Conservation (phyloP, 2,113 vertebrate genomes). For the Gnathochromis pfefferi region DNA sequence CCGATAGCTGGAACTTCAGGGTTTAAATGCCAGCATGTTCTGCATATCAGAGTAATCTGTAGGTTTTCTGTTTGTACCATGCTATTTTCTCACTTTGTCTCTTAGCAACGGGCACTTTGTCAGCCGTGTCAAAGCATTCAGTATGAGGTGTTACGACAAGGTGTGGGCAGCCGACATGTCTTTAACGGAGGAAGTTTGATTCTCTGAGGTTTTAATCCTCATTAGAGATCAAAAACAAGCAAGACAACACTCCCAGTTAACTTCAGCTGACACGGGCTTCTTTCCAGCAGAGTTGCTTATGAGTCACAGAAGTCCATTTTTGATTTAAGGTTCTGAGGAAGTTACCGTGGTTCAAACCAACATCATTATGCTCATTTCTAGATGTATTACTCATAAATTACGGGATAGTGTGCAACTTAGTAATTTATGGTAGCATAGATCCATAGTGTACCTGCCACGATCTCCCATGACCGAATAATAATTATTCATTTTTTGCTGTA, state of each 20-base stretch:
- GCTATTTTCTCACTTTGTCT: slow-evolving; percentile 46
- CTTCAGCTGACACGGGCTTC: not conserved
- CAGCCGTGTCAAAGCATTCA: not conserved
- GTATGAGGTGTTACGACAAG: slow-evolving; percentile 5
- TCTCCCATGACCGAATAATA: not conserved
- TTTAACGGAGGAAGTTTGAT: not conserved
- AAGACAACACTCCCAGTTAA: not conserved
- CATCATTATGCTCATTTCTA: not conserved
- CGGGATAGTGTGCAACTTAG: not conserved
- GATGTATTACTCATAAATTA: not conserved
- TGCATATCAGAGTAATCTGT: slow-evolving; percentile 12
- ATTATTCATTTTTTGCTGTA: not conserved
- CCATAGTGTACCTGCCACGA: not conserved
- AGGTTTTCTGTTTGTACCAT: not conserved
- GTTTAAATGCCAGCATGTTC: not conserved
- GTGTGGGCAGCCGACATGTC: slow-evolving; percentile 26
- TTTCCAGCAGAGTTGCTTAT: not conserved
- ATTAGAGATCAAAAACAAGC: slow-evolving; percentile 3
- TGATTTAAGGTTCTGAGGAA: not conserved
- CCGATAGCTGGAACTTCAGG: not conserved
- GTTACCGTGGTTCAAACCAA: not conserved
- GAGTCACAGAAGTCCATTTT: not conserved
- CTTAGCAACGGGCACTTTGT: slow-evolving; percentile 55
- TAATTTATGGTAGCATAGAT: not conserved
- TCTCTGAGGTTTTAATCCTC: slow-evolving; percentile 6